Evolutionary conservation across 2,113 vertebrate genomes (phyloP), one percentile per base, ranked within the genome.

Genomic region (Planiliza haematocheilus): DNA sequence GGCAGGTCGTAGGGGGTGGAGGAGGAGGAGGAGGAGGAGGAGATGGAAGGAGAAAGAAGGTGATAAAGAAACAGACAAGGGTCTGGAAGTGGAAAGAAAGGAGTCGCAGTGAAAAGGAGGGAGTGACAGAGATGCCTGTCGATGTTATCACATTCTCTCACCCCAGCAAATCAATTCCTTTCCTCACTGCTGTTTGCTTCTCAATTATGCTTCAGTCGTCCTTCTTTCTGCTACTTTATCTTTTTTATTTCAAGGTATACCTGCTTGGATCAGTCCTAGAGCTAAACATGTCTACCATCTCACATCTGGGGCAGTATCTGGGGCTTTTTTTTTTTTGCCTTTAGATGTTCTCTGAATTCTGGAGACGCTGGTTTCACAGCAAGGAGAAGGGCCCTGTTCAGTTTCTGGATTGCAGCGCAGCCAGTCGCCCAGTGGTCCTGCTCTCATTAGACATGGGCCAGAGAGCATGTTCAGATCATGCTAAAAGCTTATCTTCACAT

Each of bases 361-460:
- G 1, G 30, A 46, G 59, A 77, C 61, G n/a, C n/a, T n/a, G 24
- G 24, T 5, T 30, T 30, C 2, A 30, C 3, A 30, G 5, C 2
- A 30, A 30, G 24, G 21, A 7, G 7, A 4, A 7, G 30, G 51
- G 13, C 1, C 13, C 17, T 7, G 16, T 61, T 72, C 39, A 34
- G 61, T 52, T 75, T 41, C n/a, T 60, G 49, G 60, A 68, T 71
- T 38, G n/a, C 43, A 34, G 50, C 41, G 4, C 21, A 10, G 43
- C 55, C 18, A 41, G 68, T 71, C 8, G 5, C 80, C 59, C 60
- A 13, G 12, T 48, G 34, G 74, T 53, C 55, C 67, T 72, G 73
- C 64, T 77, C 82, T 81, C 65, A 79, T 90, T 90, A 86, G 78
- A 16, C 77, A 66, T 8, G 81, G 83, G 70, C 73, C 77, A 84